A percentile compares a stretch with the other conserved stretches of the same genome.
Evolutionary conservation across 2,113 vertebrate species (phyloP).

Genomic region (Hypomesus transpacificus): DNA sequence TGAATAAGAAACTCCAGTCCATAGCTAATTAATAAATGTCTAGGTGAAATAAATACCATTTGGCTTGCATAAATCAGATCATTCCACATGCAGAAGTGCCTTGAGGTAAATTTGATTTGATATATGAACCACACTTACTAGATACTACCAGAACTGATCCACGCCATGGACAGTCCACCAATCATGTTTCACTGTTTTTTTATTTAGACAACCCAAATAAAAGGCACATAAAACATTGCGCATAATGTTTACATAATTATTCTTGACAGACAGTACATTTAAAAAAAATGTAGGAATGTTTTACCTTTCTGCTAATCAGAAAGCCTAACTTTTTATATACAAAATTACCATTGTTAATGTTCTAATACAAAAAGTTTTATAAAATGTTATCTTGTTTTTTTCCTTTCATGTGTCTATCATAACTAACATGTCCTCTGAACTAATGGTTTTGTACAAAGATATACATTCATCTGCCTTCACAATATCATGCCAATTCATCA

Average conservation of each 20-base stretch:
- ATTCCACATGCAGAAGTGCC: neutral
- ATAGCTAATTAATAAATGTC: neutral
- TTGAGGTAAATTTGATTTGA: neutral
- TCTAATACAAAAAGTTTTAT: conserved; percentile 99
- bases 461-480: conserved; percentile 91
- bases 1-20: neutral
- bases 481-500: conserved; percentile 72
- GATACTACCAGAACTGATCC: conserved; percentile 19
- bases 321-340: conserved; percentile 98
- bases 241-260: conserved; percentile 95
- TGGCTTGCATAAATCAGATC: neutral
- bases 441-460: conserved; percentile 85
- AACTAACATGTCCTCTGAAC: conserved; percentile 91
- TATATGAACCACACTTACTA: conserved; percentile 6
- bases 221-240: conserved; percentile 96
- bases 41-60: neutral
- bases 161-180: conserved; percentile 42
- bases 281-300: conserved; percentile 97
- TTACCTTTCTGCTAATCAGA: conserved; percentile 98
- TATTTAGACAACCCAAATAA: conserved; percentile 99
- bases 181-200: conserved; percentile 79
- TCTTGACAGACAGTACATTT: conserved; percentile 95
- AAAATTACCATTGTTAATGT: conserved; percentile 99
- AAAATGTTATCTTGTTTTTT: conserved; percentile 92
- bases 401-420: conserved; percentile 71